These are phyloP conservation scores for Myotis lucifugus DNA, from an alignment of 2,113 vertebrate genomes.

Conservation along the genomic window DNA sequence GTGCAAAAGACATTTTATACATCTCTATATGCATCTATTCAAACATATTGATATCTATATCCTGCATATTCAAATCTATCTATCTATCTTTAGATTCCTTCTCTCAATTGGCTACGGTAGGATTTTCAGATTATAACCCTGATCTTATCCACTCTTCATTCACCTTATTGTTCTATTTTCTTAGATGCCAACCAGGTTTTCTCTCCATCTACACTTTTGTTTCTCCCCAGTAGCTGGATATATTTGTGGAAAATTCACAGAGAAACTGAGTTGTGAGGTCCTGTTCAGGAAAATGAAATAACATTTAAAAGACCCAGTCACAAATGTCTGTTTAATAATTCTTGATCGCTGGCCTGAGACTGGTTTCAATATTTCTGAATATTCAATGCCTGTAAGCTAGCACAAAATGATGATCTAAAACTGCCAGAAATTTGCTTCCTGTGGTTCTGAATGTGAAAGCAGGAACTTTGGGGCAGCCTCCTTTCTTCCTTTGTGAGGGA, in stretches of 20 bases:
- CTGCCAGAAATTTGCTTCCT: background rate
- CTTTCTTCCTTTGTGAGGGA: background rate
- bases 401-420: conserved; percentile 23
- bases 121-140: background rate
- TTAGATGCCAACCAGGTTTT: background rate
- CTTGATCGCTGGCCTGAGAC: conserved; percentile 24
- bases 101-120: background rate
- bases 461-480: background rate
- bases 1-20: background rate
- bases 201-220: background rate
- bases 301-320: background rate
- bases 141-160: background rate
- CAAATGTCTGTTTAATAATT: conserved; percentile 56
- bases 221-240: background rate
- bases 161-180: background rate
- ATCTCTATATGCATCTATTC: background rate
- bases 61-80: background rate
- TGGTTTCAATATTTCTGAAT: conserved; percentile 61
- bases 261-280: background rate
- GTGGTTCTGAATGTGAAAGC: background rate
- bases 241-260: background rate
- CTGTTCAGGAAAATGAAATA: conserved; percentile 42
- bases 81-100: background rate
- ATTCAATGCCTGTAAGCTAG: conserved; percentile 19
- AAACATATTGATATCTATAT: too few relatives aligned